phyloP scores from a whole-genome alignment of 2,113 vertebrate species.

The Gavia stellata region DNA sequence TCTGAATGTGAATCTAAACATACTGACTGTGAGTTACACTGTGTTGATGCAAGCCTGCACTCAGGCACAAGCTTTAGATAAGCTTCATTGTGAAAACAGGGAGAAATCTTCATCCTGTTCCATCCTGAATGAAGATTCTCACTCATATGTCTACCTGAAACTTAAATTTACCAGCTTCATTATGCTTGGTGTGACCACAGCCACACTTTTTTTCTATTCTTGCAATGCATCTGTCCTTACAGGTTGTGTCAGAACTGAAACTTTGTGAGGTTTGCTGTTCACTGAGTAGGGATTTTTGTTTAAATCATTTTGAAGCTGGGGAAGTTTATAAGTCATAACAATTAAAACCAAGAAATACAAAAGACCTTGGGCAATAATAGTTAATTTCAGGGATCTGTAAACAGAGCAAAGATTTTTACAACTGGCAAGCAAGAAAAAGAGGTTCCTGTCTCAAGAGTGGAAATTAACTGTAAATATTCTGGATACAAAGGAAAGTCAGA shows the following conservation, averaged over 20 bases:
- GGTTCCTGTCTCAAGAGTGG: background rate
- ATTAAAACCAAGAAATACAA: background rate
- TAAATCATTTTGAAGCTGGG: background rate
- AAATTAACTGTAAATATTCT: constrained; percentile 16
- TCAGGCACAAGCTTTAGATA: background rate
- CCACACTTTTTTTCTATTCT: background rate
- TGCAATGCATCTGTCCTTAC: background rate
- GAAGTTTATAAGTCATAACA: background rate
- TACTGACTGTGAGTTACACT: background rate
- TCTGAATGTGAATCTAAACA: background rate
- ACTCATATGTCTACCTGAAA: background rate
- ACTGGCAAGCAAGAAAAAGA: background rate
- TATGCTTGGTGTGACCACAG: background rate
- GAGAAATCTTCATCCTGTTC: background rate
- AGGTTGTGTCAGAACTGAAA: background rate
- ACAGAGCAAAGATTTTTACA: background rate
- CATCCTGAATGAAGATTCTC: background rate
- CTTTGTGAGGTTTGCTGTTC: background rate
- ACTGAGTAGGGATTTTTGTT: background rate
- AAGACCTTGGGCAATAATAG: background rate
- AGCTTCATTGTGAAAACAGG: background rate
- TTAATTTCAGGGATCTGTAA: constrained; percentile 6
- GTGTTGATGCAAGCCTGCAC: background rate
- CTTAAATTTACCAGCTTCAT: background rate
- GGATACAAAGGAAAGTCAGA: background rate